Evolutionary conservation across 2,113 vertebrate species (phyloP), one percentile per base, ranked within the genome.

Genomic region (Euleptes europaea): DNA sequence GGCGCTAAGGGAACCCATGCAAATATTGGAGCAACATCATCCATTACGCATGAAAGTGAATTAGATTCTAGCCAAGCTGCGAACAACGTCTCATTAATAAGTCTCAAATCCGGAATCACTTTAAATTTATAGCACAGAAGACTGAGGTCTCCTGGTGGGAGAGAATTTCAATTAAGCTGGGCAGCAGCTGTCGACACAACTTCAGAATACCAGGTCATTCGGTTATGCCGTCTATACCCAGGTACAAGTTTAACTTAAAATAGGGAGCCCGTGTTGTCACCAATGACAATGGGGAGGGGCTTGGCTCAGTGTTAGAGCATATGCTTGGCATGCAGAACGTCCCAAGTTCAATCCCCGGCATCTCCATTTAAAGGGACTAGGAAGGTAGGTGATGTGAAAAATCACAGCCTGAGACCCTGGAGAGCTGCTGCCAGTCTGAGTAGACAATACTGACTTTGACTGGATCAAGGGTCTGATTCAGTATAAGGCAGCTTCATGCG

Each of bases 91-190:
- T 80, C 77, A 80, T 72, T 72, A 85, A 85, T 85, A 79, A 47
- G 71, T 47, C 40, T 71, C 76, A 85, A 57, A 80, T 80, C 84
- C 47, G 73, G 69, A 73, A 80, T 65, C n/a, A 44, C 17, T 80
- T 80, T 47, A 80, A 85, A 80, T 65, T 71, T 47, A 73, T 44
- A 49, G 60, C 38, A 49, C 40, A 85, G 44, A 71, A 78, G 49
- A 70, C 35, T 17, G 31, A 71, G 76, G 78, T 71, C 75, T 78
- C 75, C 66, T 70, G 60, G 69, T 65, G 54, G 23, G 38, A 85
- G 26, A 35, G 51, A 80, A 73, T 65, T 85, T 84, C 83, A 78
- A 84, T 84, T 84, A 84, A 51, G 74, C n/a, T 78, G 74, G 83
- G 74, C 73, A 84, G 65, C 74, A 57, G 60, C 54, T 73, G 40